Evolutionary conservation across 2,113 vertebrate species (phyloP), one percentile per base, ranked within the genome.

Genomic region (Psilopogon haemacephalus): DNA sequence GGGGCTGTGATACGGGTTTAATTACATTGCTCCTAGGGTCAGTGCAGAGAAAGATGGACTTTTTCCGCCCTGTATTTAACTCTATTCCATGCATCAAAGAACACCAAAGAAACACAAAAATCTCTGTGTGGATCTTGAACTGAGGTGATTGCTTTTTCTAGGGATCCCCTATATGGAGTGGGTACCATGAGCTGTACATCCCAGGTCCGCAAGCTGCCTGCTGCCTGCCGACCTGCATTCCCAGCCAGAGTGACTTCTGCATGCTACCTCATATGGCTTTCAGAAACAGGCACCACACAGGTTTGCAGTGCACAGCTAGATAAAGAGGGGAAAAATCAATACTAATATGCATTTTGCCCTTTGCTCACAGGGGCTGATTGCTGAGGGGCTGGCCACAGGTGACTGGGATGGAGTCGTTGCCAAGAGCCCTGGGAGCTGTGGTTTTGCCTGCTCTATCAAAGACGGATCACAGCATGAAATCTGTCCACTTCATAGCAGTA

Each of bases 21-120:
- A 93, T 96, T 93, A 83, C 92, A 85, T 93, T 26, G 52, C 56
- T 95, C 60, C 88, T 33, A 88, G 87, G 93, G 91, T 96, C 95
- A 93, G 74, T 89, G 86, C 81, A 89, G 90, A 83, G 94, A 91
- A 95, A 93, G 75, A 56, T 17, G n/a, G 93, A 65, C 87, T 86
- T 94, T 77, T 55, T 77, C 84, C 32, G 33, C 60, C 80, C 95
- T 74, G 56, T 60, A 74, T 84, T 92, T 95, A 95, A 94, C 86
- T 15, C 68, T 75, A 33, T 75, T 93, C 91, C 81, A 83, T 56
- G 62, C 81, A 73, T n/a, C 42, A 52, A 62, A 32, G 76, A 94
- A 64, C 85, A 65, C 62, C 18, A 60, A 73, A 72, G 63, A 91
- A 88, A 72, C 8, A 12, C 86, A 80, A 80, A 93, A 84, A 81